Conservation (phyloP, 2,888 invertebrate genomes). For the Hemithea aestivaria region DNA sequence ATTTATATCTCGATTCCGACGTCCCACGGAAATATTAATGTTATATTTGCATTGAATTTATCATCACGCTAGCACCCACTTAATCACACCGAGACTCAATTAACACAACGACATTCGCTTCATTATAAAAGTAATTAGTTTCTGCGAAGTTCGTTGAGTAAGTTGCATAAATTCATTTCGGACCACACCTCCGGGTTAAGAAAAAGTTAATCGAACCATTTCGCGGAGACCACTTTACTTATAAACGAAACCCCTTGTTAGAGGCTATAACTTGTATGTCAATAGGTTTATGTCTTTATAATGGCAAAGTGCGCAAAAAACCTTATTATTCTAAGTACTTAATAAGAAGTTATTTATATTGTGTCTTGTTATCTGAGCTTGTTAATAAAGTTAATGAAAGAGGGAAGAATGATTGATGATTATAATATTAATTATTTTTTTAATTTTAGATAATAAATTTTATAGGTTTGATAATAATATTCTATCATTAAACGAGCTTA, state of each 20-base stretch:
- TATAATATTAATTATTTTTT: no score
- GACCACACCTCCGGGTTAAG: conserved; percentile 23
- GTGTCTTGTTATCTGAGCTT: no score
- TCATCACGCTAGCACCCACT: conserved; percentile 59
- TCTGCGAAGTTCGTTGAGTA: conserved; percentile 33
- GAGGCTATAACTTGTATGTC: conserved; percentile 6
- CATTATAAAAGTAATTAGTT: conserved; percentile 59
- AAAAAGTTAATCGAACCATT: conserved; percentile 15
- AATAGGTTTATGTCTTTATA: conserved; percentile 15
- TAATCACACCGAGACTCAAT: conserved; percentile 52
- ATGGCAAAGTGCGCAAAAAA: conserved; percentile 7
- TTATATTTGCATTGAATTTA: conserved; percentile 56
- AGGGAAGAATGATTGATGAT: no score
- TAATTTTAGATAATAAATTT: no score
- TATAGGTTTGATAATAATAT: no score
- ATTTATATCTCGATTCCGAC: conserved; percentile 30
- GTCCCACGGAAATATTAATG: conserved; percentile 25
- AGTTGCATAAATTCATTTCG: conserved; percentile 18
- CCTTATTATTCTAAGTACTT: background rate
- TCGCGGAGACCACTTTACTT: background rate
- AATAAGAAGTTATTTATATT: no score
- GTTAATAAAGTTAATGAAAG: no score
- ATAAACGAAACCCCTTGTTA: conserved; percentile 6
- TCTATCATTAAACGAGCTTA: no score
- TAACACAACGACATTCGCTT: conserved; percentile 53